Evolutionary conservation across 2,888 invertebrate genomes (phyloP).

Genomic region (Acronicta alni): DNA sequence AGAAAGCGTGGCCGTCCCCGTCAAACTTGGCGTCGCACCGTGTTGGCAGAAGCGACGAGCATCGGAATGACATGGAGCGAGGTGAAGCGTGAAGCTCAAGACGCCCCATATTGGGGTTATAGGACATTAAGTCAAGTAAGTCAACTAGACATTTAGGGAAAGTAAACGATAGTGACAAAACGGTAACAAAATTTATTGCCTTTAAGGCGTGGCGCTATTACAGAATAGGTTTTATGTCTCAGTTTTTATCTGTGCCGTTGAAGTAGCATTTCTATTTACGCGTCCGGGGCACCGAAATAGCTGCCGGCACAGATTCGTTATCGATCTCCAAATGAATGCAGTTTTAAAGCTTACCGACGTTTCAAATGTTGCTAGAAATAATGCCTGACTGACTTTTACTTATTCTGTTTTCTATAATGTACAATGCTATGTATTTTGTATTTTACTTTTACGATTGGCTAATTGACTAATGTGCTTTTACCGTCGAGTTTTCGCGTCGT

Average conservation of each 20-base stretch:
- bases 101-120: too few relatives aligned
- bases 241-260: background rate
- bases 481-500: background rate
- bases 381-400: conserved; percentile 17
- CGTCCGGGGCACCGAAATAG: conserved; percentile 40
- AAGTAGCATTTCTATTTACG: conserved; percentile 38
- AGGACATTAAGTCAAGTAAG: too few relatives aligned
- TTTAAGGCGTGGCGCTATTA: too few relatives aligned
- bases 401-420: conserved; percentile 25
- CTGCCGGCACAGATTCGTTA: conserved; percentile 46
- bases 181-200: too few relatives aligned
- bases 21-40: too few relatives aligned
- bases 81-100: too few relatives aligned
- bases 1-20: too few relatives aligned
- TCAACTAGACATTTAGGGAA: too few relatives aligned
- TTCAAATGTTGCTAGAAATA: conserved; percentile 36
- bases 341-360: conserved; percentile 30
- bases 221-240: too few relatives aligned
- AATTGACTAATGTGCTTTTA: conserved; percentile 6
- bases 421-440: conserved; percentile 5
- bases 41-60: too few relatives aligned
- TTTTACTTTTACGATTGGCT: conserved; percentile 23
- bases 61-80: too few relatives aligned
- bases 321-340: conserved; percentile 51
- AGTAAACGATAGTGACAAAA: too few relatives aligned